Conservation (phyloP, 2,797 vertebrate species). For the Centropyge bicolor region DNA sequence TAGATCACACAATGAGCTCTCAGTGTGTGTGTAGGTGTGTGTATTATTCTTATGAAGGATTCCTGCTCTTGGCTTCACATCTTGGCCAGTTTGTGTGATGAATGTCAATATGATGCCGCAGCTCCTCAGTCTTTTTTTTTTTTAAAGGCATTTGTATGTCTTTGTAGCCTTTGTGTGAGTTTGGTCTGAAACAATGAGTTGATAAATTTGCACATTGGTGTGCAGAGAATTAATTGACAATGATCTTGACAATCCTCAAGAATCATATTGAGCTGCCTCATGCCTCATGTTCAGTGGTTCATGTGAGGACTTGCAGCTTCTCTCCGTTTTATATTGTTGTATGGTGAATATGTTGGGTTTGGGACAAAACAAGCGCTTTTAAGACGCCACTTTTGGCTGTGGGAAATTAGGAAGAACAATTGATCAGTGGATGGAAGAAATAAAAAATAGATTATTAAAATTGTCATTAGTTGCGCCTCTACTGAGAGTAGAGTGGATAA, state of each 20-base stretch:
- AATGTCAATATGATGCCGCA: constrained; percentile 43
- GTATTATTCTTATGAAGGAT: constrained; percentile 43
- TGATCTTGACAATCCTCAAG: background rate
- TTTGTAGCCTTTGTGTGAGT: constrained; percentile 7
- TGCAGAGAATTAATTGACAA: background rate
- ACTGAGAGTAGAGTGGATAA: background rate
- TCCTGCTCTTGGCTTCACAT: constrained; percentile 47
- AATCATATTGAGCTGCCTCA: background rate
- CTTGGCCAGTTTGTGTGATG: constrained; percentile 47
- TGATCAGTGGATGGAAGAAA: background rate
- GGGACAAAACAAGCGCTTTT: background rate
- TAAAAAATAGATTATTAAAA: background rate
- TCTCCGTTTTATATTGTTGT: background rate
- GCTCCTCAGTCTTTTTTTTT: constrained; percentile 28
- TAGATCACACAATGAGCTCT: constrained; percentile 52
- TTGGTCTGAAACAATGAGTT: background rate
- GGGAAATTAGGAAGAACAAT: background rate
- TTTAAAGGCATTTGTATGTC: constrained; percentile 21
- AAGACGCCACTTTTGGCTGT: background rate
- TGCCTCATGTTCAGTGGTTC: background rate
- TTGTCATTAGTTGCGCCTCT: background rate
- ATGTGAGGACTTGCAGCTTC: background rate
- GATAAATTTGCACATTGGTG: background rate
- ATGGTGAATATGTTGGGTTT: background rate
- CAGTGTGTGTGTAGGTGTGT: constrained; percentile 17